Evolutionary conservation across 1,140 invertebrate genomes (phyloP), one percentile per base, ranked within the genome.

Genomic region (Pseudobourletiella spinata): DNA sequence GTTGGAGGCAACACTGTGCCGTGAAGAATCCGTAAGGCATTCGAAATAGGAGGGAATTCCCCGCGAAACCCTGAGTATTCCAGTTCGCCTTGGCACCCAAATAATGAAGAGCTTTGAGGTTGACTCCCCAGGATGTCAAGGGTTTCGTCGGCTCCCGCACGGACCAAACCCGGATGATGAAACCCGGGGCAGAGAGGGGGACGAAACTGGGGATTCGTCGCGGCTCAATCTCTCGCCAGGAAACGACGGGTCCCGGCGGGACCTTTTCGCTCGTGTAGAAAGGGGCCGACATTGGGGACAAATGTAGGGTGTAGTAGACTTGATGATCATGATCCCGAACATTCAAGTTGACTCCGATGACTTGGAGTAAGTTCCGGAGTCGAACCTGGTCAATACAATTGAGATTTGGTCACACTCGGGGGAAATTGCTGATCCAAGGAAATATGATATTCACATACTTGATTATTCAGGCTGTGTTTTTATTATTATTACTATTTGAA

Each of bases 201-300:
- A 73, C 63, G 52, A 57, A 32, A 26, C 70, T 71, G 74, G 77
- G 76, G 69, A 80, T 76, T 71, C 72, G 69, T 29, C 63, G 64
- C 28, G 73, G 71, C 57, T 83, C 81, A 58, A 86, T 77, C 74
- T 85, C 83, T 58, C 81, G 80, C 88, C 88, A 91, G 74, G 84
- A 84, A 3, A 63, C 18, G 15, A 65, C 46, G 30, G 57, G 55
- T 76, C 74, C 65, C 59, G 81, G 80, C 60, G 89, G 78, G 28
- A 61, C n/a, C 68, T 81, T 81, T 73, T 93, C 89, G 75, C 90
- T 94, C 2, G 85, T 89, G 72, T 91, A 95, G 68, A 94, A 87
- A 16, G 89, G 88, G 56, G 87, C 84, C 35, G 84, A 85, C 86
- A 88, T 88, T 56, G 80, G 82, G 2, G 85, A 85, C 65, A 83